Evolutionary conservation across 1,140 invertebrate species (phyloP).

Genomic region (Venustaconcha ellipsiformis): DNA sequence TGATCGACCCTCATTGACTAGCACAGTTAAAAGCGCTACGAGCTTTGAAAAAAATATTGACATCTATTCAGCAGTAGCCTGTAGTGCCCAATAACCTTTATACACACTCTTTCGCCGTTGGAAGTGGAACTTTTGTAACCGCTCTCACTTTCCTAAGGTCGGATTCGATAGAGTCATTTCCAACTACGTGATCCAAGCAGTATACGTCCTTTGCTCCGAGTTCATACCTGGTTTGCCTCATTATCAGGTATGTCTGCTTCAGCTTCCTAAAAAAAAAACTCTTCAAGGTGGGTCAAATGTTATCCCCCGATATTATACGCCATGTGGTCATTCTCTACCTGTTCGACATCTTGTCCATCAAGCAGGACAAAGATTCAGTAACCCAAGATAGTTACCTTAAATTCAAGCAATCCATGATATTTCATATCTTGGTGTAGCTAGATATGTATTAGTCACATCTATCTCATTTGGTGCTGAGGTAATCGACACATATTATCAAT

Average conservation of each 20-base stretch:
- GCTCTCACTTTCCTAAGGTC: slow-evolving; percentile 9
- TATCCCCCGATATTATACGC: background rate
- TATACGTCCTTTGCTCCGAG: background rate
- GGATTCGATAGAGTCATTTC: slow-evolving; percentile 2
- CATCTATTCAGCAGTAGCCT: background rate
- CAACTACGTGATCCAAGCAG: slow-evolving; percentile 4
- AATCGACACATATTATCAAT: no score
- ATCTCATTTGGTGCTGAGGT: no score
- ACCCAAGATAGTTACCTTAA: no score
- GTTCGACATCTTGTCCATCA: background rate
- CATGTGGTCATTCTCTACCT: background rate
- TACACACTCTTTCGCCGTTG: slow-evolving; percentile 3
- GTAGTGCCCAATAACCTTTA: no score
- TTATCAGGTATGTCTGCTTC: background rate
- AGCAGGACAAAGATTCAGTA: background rate
- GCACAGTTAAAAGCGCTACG: no score
- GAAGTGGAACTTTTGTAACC: slow-evolving; percentile 8
- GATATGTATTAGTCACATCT: no score
- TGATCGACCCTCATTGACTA: no score
- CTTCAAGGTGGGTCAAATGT: background rate
- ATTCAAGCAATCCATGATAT: background rate
- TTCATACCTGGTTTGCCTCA: background rate
- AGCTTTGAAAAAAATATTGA: no score
- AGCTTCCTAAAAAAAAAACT: background rate
- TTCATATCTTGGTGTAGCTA: no score